Evolutionary conservation across 2,797 vertebrate species (phyloP), one percentile per base, ranked within the genome.

Genomic region (Siniperca obscura): DNA sequence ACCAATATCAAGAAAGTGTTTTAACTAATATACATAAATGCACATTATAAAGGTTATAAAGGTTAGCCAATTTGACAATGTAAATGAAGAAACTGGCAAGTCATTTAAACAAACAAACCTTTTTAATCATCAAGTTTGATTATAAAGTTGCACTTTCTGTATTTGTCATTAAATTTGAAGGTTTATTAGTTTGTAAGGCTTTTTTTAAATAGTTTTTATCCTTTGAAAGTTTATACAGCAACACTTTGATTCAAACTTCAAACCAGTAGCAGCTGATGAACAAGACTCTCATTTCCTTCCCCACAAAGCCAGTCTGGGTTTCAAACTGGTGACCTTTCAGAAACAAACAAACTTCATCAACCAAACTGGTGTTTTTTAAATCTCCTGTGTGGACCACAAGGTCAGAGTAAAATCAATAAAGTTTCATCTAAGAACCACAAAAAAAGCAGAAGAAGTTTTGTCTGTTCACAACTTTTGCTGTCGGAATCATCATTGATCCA

Each of bases 351-450:
- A 30, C 72, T 44, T 27, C 1, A 16, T n/a, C 2, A n/a, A 68
- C 1, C 19, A 8, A 17, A 38, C 53, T 5, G 40, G 3, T 44
- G 25, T 57, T 71, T 46, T 21, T 25, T 55, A 22, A 10, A 30
- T 48, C 1, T 34, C 10, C 25, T 50, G 14, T 30, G 53, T 46
- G 68, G 6, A 48, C 12, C 10, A 17, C 11, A n/a, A 22, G 13
- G 66, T 66, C 13, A 30, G 30, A 30, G 30, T 30, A 30, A 30
- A 36, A 25, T 21, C 22, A 70, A 42, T 72, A 70, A 85, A 78
- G 40, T 82, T 84, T 84, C 38, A 81, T 83, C 57, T 50, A 16
- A 57, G 19, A 73, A 10, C n/a, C 27, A 48, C 8, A 11, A 13
- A 70, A 75, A 59, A 48, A 38, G 34, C 25, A 16, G 25, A 57